These are phyloP conservation scores for Mastomys natalensis DNA, from an alignment of 2,113 vertebrate species.

Conservation along the genomic window DNA sequence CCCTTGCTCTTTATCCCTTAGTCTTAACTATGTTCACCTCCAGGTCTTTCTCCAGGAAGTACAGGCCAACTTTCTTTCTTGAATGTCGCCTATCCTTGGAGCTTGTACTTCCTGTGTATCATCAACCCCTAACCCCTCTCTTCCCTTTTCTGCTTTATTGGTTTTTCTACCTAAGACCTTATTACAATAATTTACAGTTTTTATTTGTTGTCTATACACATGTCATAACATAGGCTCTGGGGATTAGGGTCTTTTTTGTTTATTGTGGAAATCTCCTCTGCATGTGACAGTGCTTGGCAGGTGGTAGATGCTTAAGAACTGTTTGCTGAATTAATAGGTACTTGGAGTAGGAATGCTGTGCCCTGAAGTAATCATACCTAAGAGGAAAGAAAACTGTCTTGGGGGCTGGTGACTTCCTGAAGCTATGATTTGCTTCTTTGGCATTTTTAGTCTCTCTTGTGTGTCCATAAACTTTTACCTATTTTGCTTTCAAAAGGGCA, in stretches of 20 bases:
- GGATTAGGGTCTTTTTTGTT: not conserved
- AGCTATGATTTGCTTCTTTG: not conserved
- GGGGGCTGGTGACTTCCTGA: not conserved
- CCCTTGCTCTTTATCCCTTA: not conserved
- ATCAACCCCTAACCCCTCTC: accelerated
- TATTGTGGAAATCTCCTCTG: not conserved
- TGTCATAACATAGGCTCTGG: not conserved
- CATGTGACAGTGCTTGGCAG: not conserved
- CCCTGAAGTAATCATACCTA: not conserved
- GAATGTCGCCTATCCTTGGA: accelerated
- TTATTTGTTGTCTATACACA: not conserved
- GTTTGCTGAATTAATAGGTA: not conserved
- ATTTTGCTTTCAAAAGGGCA: not conserved
- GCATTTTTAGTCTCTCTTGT: not conserved
- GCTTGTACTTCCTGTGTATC: accelerated
- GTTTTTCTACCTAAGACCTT: not conserved
- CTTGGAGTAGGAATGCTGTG: not conserved
- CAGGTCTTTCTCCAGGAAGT: not conserved
- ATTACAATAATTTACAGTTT: too few species aligned
- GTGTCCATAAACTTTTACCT: not conserved
- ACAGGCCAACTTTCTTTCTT: not conserved
- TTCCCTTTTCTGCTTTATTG: not conserved
- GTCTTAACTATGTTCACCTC: not conserved
- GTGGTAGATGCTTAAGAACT: not conserved
- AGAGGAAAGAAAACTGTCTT: not conserved